phyloP scores from a whole-genome alignment of 2,113 vertebrate genomes.

The Ifrita kowaldi region DNA sequence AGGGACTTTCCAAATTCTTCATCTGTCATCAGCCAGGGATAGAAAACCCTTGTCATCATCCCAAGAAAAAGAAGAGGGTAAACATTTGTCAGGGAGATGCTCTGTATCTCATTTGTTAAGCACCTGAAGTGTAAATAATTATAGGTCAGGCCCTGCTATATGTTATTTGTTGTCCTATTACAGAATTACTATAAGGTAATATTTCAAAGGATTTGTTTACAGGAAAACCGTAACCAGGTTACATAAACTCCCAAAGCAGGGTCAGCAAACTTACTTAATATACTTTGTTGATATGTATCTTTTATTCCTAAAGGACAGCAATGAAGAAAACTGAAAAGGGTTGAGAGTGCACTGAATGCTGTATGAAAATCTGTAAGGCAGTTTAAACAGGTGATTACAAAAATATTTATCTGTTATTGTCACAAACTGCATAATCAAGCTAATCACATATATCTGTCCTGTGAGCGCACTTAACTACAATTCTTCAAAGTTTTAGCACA shows the following conservation, averaged over 20 bases:
- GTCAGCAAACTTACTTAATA: background rate
- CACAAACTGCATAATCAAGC: background rate
- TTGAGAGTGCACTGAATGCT: background rate
- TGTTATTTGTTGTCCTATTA: background rate
- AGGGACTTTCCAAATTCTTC: slow-evolving; percentile 31
- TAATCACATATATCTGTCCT: background rate
- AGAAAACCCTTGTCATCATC: slow-evolving; percentile 20
- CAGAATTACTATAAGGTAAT: background rate
- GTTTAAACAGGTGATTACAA: background rate
- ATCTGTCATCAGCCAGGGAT: slow-evolving; percentile 14
- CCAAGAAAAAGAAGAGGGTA: slow-evolving; percentile 2
- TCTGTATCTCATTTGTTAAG: background rate
- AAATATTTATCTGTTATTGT: background rate
- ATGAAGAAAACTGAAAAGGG: background rate
- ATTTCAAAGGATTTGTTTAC: slow-evolving; percentile 38
- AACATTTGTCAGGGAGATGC: slow-evolving; percentile 11
- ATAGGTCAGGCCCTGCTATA: background rate
- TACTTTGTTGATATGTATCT: background rate
- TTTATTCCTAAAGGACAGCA: slow-evolving; percentile 2
- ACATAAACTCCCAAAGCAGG: background rate
- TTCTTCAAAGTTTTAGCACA: background rate
- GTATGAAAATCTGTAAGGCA: background rate
- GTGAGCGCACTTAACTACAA: background rate
- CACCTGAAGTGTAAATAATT: slow-evolving; percentile 8
- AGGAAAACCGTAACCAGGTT: background rate